Evolutionary conservation across 2,113 vertebrate species (phyloP), one percentile per base, ranked within the genome.

Genomic region (Glaucidium brasilianum): DNA sequence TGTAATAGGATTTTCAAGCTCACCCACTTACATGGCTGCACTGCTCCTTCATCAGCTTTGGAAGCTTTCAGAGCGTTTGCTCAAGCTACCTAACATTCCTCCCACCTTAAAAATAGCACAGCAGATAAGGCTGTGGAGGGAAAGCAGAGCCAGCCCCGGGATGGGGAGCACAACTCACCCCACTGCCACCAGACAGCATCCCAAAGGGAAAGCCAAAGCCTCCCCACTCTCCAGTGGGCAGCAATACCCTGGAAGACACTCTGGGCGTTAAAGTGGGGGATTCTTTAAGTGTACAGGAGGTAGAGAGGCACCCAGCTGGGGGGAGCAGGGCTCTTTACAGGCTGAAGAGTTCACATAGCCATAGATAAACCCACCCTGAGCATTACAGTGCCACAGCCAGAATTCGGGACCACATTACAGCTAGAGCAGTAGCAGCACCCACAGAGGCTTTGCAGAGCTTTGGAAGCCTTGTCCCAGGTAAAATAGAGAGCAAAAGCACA

Each of bases 181-280:
- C 12, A 0, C 27, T 25, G 55, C 77, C 3, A 1, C 60, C 7
- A 7, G 2, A 6, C 39, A 3, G 8, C 0, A 0, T 3, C 30
- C 55, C 39, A 0, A 34, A 2, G 1, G 16, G 27, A 23, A 39
- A 66, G 30, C 12, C 43, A 7, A 18, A 20, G 23, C 25, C n/a
- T 30, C 62, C 25, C 27, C 10, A 0, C 29, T 7, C 74, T 11
- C 23, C 29, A 1, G 12, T 3, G 1, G 35, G 23, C 60, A 47
- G 49, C 32, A 29, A 6, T 29, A 63, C 53, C 0, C 2, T 4
- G 8, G 3, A 13, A 18, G 2, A 1, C 12, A 6, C 5, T 10
- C 10, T 0, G 16, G 20, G 11, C 62, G 8, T 0, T 0, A 1
- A 5, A 18, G 26, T 41, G 6, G 0, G 1, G 1, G 2, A 8